Base-by-base conservation (phyloP, 2,113 vertebrate species). In the Illadopsis cleaveri region DNA sequence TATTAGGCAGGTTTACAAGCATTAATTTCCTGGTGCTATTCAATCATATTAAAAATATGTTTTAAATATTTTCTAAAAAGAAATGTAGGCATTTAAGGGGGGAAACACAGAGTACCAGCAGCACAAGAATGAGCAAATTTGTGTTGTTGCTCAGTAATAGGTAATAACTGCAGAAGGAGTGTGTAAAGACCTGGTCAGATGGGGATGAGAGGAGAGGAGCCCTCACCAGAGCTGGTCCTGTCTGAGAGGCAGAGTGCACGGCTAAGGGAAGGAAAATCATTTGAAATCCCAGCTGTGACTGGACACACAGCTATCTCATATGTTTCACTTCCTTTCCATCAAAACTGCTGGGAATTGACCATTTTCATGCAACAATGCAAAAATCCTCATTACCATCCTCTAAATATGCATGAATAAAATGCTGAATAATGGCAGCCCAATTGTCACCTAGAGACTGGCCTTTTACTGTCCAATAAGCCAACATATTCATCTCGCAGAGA, bases 381-480 rank as follows among this genome's bases (percentile, higher is more conserved):
- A 99, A 98, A 98, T 96, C 70, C 98, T 99, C 98, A 99, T 99
- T 99, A 99, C 98, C 99, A 99, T 99, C 98, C 97, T 96, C 98
- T 99, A 99, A 99, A 99, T 99, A 99, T 99, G 99, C 99, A 99
- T 99, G 99, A 99, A 99, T 99, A 98, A 98, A 99, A 98, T 97
- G 98, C 98, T 98, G 98, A 98, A 98, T 98, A 99, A 98, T 98
- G 98, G 98, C 98, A 98, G 97, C 98, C 98, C 98, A 98, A 98
- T 98, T 98, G 98, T 98, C 99, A 99, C 98, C 98, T 97, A 97
- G 98, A 99, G 98, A 98, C 98, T 98, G 98, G 98, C 99, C 99
- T 99, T 99, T 99, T 99, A 97, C 98, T 98, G 98, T 99, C 99
- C 99, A 99, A 99, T 99, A 99, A 99, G 97, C 98, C 98, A 98